A percentile compares a stretch with the other conserved stretches of the same genome.
Evolutionary conservation across 2,113 vertebrate species (phyloP).

Genomic region (Oncorhynchus masou): DNA sequence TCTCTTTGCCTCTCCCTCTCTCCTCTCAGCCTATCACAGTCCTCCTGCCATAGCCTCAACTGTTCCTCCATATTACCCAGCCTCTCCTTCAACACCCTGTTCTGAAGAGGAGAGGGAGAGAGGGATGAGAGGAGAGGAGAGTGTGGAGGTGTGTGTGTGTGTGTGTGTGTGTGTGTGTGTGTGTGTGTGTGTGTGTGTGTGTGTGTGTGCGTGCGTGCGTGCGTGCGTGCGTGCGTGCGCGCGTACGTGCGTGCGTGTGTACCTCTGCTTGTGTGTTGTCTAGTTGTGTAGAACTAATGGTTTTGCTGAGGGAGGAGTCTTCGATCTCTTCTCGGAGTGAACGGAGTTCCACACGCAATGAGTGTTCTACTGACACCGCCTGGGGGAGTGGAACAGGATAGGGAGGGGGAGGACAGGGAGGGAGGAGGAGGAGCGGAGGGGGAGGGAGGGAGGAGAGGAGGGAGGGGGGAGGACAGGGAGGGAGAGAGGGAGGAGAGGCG

Average conservation of each 20-base stretch:
- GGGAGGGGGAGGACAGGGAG: not conserved
- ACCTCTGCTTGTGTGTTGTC: conserved; percentile 74
- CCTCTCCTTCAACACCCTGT: conserved; percentile 67
- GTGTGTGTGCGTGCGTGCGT: too few species aligned
- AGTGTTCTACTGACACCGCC: conserved; percentile 75
- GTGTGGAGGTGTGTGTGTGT: not conserved
- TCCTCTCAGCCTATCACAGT: conserved; percentile 53
- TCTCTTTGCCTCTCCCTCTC: conserved; percentile 66
- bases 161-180: too few species aligned
- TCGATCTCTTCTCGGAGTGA: conserved; percentile 75
- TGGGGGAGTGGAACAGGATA: conserved; percentile 34
- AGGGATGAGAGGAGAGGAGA: not conserved
- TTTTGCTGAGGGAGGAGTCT: conserved; percentile 70
- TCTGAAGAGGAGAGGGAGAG: conserved; percentile 49
- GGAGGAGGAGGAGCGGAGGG: too few species aligned
- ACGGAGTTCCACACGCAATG: conserved; percentile 72
- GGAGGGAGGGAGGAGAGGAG: too few species aligned
- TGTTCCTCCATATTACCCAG: conserved; percentile 60
- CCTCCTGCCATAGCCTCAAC: conserved; percentile 61
- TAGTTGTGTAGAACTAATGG: conserved; percentile 68
- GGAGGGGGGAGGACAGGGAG: too few species aligned
- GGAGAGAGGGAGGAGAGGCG: not conserved
- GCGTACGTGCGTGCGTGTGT: not conserved
- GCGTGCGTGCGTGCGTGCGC: too few species aligned
- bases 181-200: too few species aligned